Base-by-base conservation (phyloP, 2,797 vertebrate species). In the Prionace glauca region DNA sequence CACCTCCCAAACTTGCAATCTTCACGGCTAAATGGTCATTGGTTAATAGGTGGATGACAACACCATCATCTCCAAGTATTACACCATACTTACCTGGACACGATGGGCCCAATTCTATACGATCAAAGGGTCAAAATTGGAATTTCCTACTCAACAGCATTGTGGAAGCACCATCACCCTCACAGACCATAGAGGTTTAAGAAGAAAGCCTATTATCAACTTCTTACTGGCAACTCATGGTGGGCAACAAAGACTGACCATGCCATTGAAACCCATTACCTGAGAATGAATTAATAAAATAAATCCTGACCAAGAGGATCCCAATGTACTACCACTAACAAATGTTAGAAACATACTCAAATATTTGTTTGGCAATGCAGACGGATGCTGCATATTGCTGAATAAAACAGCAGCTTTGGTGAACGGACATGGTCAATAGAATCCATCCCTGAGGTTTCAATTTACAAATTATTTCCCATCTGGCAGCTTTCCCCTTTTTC, bases 401-500 rank as follows among this genome's bases (percentile, higher is more conserved):
- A 87, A 87, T 87, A 87, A 87, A 87, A 11, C 11, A 87, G 86
- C 50, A 91, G 88, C 56, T 91, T 91, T 91, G 65, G 12, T 87
- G 60, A 5, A n/a, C 14, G 60, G 60, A 65, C n/a, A n/a, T 11
- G 88, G 3, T 50, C 22, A 87, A 87, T 26, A 22, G 60, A 91
- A 65, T 91, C 79, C 79, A 36, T 41, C 36, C 36, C 79, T 84
- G 36, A 7, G 41, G 79, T 20, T 84, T 84, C 29, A 91, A 65
- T 62, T 26, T 26, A 29, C 11, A 32, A 29, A 14, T 67, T n/a
- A 93, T 2, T 69, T 62, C 12, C 56, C 56, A 65, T 29, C 60
- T 32, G 60, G 60, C 12, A 90, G 11, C 2, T 29, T 62, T 90
- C n/a, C 90, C 60, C n/a, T 10, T 41, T 91, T 91, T 91, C 88